Conservation (phyloP, 2,888 invertebrate genomes). For the Urechis unicinctus region DNA sequence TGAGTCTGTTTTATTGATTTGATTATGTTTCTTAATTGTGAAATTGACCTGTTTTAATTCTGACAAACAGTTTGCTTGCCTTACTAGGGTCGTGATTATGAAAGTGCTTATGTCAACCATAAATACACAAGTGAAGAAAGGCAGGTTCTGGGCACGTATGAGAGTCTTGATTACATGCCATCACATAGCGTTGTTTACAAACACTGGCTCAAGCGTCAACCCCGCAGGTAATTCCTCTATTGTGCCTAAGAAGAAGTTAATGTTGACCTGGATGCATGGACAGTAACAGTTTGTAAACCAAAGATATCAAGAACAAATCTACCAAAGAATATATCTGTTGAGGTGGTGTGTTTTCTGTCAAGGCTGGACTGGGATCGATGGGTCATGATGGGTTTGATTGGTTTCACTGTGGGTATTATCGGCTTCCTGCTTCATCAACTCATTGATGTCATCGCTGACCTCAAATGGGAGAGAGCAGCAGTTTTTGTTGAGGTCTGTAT, state of each 20-base stretch:
- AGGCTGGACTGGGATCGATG: conserved; percentile 31
- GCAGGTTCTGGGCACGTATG: conserved; percentile 31
- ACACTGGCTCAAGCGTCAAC: conserved; percentile 31
- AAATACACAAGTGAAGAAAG: conserved; percentile 35
- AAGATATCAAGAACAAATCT: no score
- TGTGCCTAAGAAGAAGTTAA: background rate
- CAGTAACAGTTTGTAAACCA: no score
- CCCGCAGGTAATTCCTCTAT: conserved; percentile 17
- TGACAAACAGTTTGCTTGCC: no score
- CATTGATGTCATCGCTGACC: conserved; percentile 19
- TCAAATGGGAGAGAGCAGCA: conserved; percentile 19
- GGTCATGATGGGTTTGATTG: conserved; percentile 35
- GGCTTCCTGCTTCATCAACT: conserved; percentile 33
- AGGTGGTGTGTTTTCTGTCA: background rate
- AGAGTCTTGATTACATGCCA: conserved; percentile 37
- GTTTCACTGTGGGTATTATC: conserved; percentile 31
- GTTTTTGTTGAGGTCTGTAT: conserved; percentile 8
- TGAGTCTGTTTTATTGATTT: no score
- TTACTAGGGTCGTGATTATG: conserved; percentile 36
- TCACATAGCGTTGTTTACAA: conserved; percentile 34
- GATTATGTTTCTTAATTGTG: no score
- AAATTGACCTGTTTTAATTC: no score
- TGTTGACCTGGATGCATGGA: no score
- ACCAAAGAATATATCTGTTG: background rate
- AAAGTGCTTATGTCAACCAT: conserved; percentile 34